Conservation (phyloP, 92 coral and sea anemone genomes). For the Umimayanthus chanpuru region DNA sequence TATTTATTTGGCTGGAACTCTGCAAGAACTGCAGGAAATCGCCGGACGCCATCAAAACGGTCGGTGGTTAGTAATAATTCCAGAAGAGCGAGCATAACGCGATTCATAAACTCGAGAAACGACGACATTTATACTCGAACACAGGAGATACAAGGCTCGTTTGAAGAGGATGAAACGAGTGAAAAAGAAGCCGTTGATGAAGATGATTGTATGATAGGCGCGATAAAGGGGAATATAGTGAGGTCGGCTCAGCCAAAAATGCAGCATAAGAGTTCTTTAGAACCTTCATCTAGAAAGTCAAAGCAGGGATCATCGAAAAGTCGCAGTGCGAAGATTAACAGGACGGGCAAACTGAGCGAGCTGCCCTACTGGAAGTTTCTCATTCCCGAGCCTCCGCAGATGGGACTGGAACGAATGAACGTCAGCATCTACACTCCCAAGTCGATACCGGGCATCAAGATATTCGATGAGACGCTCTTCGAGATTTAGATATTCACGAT, state of each 20-base stretch:
- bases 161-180: background rate
- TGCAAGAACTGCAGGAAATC: background rate
- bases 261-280: background rate
- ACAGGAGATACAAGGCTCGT: background rate
- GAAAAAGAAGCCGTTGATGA: background rate
- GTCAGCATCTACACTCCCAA: constrained; percentile 97
- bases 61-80: background rate
- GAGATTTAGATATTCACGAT: constrained; percentile 57
- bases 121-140: background rate
- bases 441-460: constrained; percentile 91
- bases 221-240: background rate
- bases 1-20: background rate
- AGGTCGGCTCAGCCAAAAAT: background rate
- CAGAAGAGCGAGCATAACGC: background rate
- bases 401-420: constrained; percentile 90
- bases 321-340: constrained; percentile 51
- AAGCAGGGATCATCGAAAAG: background rate
- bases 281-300: background rate
- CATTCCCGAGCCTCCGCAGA: constrained; percentile 91
- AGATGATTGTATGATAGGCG: background rate
- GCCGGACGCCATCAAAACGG: background rate
- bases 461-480: constrained; percentile 90
- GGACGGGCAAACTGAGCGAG: constrained; percentile 77
- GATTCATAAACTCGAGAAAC: background rate
- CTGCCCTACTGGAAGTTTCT: constrained; percentile 83